Percentiles rank a stretch among this genome's conserved stretches.
Conservation (phyloP, 1,140 invertebrate species). For the Propsilocerus akamusi region DNA sequence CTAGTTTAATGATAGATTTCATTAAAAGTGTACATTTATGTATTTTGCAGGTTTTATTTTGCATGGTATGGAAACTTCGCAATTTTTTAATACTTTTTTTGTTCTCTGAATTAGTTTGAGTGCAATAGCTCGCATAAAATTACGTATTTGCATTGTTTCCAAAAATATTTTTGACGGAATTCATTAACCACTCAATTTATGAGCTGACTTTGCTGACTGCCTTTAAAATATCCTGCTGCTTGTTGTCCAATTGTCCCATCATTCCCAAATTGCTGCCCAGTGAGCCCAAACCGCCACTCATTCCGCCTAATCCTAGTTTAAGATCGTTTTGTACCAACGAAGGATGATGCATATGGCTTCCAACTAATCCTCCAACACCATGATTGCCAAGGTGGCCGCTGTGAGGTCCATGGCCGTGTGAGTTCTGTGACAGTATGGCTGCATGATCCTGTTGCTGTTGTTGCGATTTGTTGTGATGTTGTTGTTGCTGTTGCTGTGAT, state of each 20-base stretch:
- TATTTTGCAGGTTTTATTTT: no score
- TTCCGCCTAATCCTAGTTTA: constrained; percentile 17
- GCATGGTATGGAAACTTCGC: no score
- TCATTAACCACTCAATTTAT: constrained; percentile 20
- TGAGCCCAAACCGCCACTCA: constrained; percentile 16
- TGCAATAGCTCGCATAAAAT: no score
- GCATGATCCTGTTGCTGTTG: constrained; percentile 38
- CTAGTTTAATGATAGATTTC: no score
- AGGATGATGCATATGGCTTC: constrained; percentile 16
- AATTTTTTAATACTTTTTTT: no score
- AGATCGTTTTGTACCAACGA: constrained; percentile 24
- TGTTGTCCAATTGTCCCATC: constrained; percentile 32
- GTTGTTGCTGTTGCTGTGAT: constrained; percentile 42
- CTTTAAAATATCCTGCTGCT: constrained; percentile 35
- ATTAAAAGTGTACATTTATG: no score
- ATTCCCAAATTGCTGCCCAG: constrained; percentile 20
- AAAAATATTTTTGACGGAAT: neutral
- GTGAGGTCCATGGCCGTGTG: constrained; percentile 13
- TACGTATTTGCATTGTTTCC: no score
- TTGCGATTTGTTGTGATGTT: constrained; percentile 27
- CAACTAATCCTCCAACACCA: neutral
- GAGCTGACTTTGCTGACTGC: constrained; percentile 37
- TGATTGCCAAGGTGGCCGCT: neutral
- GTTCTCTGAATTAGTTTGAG: no score
- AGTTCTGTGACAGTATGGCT: constrained; percentile 29